Evolutionary conservation across 2,888 invertebrate species (phyloP), one percentile per base, ranked within the genome.

Genomic region (Erannis defoliaria): DNA sequence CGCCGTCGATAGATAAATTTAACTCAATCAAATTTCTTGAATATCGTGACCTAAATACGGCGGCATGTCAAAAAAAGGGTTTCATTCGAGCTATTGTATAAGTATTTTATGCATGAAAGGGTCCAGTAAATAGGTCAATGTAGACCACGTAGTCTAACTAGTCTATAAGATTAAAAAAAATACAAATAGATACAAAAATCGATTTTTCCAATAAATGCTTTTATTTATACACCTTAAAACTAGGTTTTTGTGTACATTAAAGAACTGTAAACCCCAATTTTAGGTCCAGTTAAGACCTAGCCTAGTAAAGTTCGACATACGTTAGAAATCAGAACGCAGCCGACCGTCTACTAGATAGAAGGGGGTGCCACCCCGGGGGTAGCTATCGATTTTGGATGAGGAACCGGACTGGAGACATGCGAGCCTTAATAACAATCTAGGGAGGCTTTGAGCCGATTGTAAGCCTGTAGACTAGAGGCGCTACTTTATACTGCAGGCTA

Each of bases 311-410:
- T 79, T 79, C 80, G 78, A 72, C 79, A 77, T 75, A 80, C 73
- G 75, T 70, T 64, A 78, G 80, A 88, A 89, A 89, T 89, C 88
- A 89, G 88, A 82, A 83, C 79, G 62, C 84, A 80, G 78, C 76
- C 83, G 81, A 77, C 78, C 78, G 78, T 82, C 89, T 70, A 67
- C 81, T 86, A 77, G 77, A 77, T 78, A 88, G 82, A 14, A 89
- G 88, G 85, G 85, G 88, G 82, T 31, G 81, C 83, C 75, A 74
- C 78, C 83, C 82, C 77, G 67, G 81, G 84, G 85, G 83, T 75
- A 76, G 81, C 82, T 92, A 93, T 92, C 90, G 92, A 93, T 93
- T 93, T 89, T 86, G 86, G 89, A 91, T 93, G 92, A 93, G 92
- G 83, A 90, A 89, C 89, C 82, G 90, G 90, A 90, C 91, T 89